Base-by-base conservation (phyloP, 2,113 vertebrate genomes). In the Albula glossodonta region DNA sequence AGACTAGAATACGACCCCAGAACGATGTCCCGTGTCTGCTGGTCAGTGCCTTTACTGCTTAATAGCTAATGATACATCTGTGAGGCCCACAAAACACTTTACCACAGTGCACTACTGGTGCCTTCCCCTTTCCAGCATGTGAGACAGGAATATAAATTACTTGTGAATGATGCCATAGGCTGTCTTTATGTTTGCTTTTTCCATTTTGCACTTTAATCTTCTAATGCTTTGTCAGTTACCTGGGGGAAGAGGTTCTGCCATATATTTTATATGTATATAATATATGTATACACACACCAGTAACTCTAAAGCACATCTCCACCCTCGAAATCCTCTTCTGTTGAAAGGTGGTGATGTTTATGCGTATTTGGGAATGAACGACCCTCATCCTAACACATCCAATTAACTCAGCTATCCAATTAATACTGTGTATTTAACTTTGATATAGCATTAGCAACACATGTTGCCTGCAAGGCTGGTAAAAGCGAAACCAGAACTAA, bases 391-490 rank as follows among this genome's bases (percentile, higher is more conserved):
- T 78, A 25, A 10, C 9, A 78, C 12, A 48, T 11, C 19, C 74
- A 78, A 78, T 31, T 22, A 66, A 66, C 60, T 31, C 9, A 66
- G 22, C 60, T 19, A 66, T 66, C 60, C 60, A 19, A 5, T 66
- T 66, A 66, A 66, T 22, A 66, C 17, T 19, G 17, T 66, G 22
- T 66, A 85, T 15, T 56, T 22, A 41, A 41, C 52, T 85, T 85
- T 85, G 84, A 49, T 77, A 57, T 60, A 41, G 74, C 74, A 79
- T 79, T 85, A 22, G 19, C 22, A 19, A 82, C 84, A 79, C 80
- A 19, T 79, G 77, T 66, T 19, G 22, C 22, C 60, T 66, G 60
- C 60, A 66, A 66, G 60, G 60, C 9, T 66, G 60, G 60, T 3
- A 9, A 66, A 19, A 7, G 60, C 13, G 15, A 66, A 66, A 66